Percentiles rank a stretch among this genome's conserved stretches.
Conservation (phyloP, 2,113 vertebrate genomes). For the Helogale parvula region DNA sequence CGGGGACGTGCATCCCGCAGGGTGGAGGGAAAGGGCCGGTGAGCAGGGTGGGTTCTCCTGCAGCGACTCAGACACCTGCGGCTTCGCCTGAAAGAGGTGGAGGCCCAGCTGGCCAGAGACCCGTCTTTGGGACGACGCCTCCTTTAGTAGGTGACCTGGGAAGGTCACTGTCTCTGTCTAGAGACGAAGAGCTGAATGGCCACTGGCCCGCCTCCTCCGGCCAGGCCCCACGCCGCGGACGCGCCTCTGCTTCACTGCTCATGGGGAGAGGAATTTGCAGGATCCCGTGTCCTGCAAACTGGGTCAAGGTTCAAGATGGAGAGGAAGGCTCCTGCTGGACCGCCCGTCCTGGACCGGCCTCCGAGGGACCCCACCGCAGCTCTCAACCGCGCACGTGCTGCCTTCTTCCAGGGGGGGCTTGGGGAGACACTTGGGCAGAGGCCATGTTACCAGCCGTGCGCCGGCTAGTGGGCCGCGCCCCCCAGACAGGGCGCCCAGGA, state of each 20-base stretch:
- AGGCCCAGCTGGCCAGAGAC: neutral
- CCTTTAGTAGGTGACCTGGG: neutral
- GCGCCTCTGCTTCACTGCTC: neutral
- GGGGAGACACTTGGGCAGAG: neutral
- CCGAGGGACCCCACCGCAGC: neutral
- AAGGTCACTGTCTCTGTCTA: neutral
- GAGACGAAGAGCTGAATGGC: rapidly evolving
- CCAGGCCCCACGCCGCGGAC: neutral
- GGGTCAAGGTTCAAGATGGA: neutral
- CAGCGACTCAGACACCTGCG: neutral
- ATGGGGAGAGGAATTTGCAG: neutral
- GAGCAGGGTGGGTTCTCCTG: neutral
- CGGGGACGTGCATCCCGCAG: neutral
- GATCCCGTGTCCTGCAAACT: neutral
- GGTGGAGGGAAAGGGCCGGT: neutral
- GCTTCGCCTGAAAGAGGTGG: neutral
- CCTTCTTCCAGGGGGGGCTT: neutral
- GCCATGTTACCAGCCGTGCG: no score
- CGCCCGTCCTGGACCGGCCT: neutral
- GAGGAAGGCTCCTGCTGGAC: neutral
- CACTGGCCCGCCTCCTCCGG: rapidly evolving
- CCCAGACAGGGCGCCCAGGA: neutral
- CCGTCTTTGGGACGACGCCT: no score
- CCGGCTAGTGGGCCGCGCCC: neutral
- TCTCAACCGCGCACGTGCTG: neutral